These are phyloP conservation scores for Chelidonichthys spinosus DNA, from an alignment of 2,797 vertebrate species.

Conservation along the genomic window DNA sequence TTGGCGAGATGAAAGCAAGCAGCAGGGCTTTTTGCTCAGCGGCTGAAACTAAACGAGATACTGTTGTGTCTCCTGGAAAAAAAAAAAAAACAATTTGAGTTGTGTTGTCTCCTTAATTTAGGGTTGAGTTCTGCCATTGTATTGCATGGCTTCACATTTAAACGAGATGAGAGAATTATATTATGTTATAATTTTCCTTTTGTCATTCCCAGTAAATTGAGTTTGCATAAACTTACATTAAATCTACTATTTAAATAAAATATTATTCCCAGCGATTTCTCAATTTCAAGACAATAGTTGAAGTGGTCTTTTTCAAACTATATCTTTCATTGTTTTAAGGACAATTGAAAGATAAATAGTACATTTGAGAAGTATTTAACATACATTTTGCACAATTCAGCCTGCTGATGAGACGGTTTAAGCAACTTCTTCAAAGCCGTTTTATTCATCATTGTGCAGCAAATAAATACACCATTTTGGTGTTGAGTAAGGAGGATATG, in stretches of 20 bases:
- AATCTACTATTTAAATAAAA: background rate
- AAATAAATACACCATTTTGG: slow-evolving; percentile 20
- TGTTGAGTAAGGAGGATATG: slow-evolving; percentile 16
- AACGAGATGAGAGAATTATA: background rate
- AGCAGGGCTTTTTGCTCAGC: slow-evolving; percentile 58
- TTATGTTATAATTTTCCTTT: background rate
- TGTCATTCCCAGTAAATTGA: background rate
- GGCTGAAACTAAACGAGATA: slow-evolving; percentile 53
- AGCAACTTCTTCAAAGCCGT: background rate
- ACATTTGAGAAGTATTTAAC: background rate
- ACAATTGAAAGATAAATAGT: background rate
- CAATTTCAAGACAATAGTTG: background rate
- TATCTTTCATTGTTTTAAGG: background rate
- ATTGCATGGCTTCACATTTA: background rate
- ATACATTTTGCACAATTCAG: background rate
- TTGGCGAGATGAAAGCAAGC: slow-evolving; percentile 73
- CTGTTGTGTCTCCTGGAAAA: slow-evolving; percentile 45
- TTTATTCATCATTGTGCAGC: background rate
- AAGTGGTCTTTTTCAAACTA: background rate
- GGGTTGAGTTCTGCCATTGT: slow-evolving; percentile 22
- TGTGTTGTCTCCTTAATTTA: slow-evolving; percentile 40
- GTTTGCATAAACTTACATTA: too few species aligned
- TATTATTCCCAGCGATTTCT: background rate
- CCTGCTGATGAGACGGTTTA: background rate
- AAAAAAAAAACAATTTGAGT: slow-evolving; percentile 29